These are phyloP conservation scores for Cotesia vestalis DNA, from an alignment of 1,140 invertebrate genomes.

Conservation along the genomic window DNA sequence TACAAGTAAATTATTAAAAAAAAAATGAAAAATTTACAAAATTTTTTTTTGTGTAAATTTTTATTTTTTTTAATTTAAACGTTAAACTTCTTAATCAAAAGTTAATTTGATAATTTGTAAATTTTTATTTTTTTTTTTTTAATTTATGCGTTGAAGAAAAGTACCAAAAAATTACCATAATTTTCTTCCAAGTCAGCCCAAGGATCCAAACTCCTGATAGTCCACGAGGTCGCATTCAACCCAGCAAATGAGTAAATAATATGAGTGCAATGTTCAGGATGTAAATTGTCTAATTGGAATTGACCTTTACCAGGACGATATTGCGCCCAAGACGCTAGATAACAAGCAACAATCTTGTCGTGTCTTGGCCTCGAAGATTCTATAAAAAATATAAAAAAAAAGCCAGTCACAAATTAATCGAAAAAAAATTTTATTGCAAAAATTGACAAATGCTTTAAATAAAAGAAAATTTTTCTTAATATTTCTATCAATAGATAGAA, in stretches of 20 bases:
- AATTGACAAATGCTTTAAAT: too few species aligned
- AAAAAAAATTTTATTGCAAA: too few species aligned
- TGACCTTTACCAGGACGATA: slow-evolving; percentile 74
- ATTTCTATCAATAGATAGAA: too few species aligned
- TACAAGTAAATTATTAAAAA: too few species aligned
- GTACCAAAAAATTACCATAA: slow-evolving; percentile 65
- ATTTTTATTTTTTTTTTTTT: background rate
- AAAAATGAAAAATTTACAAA: too few species aligned
- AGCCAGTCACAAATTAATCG: background rate
- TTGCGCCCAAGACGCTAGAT: slow-evolving; percentile 80
- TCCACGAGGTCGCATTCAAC: slow-evolving; percentile 71
- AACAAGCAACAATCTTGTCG: slow-evolving; percentile 79
- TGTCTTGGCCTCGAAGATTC: slow-evolving; percentile 42
- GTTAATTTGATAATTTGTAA: too few species aligned
- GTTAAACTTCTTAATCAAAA: too few species aligned
- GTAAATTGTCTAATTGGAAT: slow-evolving; percentile 75
- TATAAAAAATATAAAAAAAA: slow-evolving; percentile 24
- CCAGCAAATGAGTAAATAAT: slow-evolving; percentile 89
- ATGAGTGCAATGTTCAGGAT: slow-evolving; percentile 85
- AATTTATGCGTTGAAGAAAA: too few species aligned
- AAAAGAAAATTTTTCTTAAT: too few species aligned
- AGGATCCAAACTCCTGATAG: slow-evolving; percentile 76
- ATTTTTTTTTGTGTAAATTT: background rate
- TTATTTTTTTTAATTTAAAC: slow-evolving; percentile 1
- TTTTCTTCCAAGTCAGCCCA: slow-evolving; percentile 80